These are phyloP conservation scores for Chanos chanos DNA, from an alignment of 2,797 vertebrate genomes.

Conservation along the genomic window DNA sequence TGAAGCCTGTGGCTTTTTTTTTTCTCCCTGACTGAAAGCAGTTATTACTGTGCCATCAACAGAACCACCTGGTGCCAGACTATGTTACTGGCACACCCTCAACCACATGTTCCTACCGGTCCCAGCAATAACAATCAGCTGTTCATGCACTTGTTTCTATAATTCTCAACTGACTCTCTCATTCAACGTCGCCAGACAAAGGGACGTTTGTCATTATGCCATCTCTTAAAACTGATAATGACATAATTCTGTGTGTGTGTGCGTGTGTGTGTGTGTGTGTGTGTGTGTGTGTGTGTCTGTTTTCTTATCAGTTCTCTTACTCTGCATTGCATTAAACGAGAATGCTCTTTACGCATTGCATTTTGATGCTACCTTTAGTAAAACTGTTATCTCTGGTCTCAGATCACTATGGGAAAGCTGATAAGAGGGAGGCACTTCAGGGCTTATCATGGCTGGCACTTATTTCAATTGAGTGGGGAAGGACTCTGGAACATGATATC, in stretches of 20 bases:
- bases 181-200: no score
- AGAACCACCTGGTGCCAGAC: constrained; percentile 22
- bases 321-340: constrained; percentile 8
- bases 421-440: background rate
- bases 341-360: constrained; percentile 4
- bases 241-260: no score
- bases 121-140: background rate
- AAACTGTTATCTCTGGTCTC: constrained; percentile 19
- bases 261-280: no score
- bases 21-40: constrained; percentile 21
- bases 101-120: background rate
- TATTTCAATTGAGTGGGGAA: no score
- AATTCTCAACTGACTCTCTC: no score
- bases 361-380: constrained; percentile 6
- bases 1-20: constrained; percentile 8
- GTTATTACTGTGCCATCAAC: constrained; percentile 29
- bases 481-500: no score
- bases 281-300: background rate
- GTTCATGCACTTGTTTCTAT: no score
- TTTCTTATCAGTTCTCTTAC: constrained; percentile 8
- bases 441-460: no score
- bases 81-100: constrained; percentile 11
- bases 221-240: no score
- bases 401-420: constrained; percentile 15
- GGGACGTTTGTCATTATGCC: no score